Conservation (phyloP, 2,888 invertebrate species). For the Thelaira solivaga region DNA sequence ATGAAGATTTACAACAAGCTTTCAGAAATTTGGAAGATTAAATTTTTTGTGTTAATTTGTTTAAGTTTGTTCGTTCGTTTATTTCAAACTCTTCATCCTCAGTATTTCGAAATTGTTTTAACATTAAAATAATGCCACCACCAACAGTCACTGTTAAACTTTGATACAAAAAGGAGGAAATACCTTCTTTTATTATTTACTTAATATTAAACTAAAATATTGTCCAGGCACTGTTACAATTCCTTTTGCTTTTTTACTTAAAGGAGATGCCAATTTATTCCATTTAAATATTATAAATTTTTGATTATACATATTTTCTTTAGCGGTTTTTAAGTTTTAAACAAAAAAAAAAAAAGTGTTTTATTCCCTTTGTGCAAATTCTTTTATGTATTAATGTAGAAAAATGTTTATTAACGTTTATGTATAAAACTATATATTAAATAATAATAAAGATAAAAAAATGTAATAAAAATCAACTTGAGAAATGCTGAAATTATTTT, state of each 20-base stretch:
- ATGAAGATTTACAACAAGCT: slow-evolving; percentile 97
- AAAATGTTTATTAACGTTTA: slow-evolving; percentile 38
- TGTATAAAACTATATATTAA: slow-evolving; percentile 45
- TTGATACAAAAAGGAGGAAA: slow-evolving; percentile 41
- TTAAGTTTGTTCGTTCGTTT: slow-evolving; percentile 45
- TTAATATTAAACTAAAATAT: slow-evolving; percentile 33
- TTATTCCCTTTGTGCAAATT: slow-evolving; percentile 39
- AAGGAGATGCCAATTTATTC: slow-evolving; percentile 39
- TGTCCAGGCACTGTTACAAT: slow-evolving; percentile 28
- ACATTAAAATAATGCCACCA: slow-evolving; percentile 23
- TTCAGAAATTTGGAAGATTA: slow-evolving; percentile 99
- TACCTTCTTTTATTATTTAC: slow-evolving; percentile 22
- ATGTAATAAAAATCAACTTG: too few relatives aligned
- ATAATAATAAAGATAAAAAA: slow-evolving; percentile 33
- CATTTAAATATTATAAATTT: slow-evolving; percentile 42
- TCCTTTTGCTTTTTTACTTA: slow-evolving; percentile 14
- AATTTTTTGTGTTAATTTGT: slow-evolving; percentile 65
- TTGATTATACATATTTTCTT: slow-evolving; percentile 16
- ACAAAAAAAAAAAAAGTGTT: slow-evolving; percentile 46
- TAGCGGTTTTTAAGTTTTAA: slow-evolving; percentile 40
- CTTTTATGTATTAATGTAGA: slow-evolving; percentile 37
- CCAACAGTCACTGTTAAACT: slow-evolving; percentile 34
- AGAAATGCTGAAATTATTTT: too few relatives aligned
- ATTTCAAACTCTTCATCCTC: slow-evolving; percentile 50
- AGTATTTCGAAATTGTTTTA: slow-evolving; percentile 58